These are phyloP conservation scores for Neoscelio sp. DNA, from an alignment of 2,888 invertebrate species.

Conservation along the genomic window DNA sequence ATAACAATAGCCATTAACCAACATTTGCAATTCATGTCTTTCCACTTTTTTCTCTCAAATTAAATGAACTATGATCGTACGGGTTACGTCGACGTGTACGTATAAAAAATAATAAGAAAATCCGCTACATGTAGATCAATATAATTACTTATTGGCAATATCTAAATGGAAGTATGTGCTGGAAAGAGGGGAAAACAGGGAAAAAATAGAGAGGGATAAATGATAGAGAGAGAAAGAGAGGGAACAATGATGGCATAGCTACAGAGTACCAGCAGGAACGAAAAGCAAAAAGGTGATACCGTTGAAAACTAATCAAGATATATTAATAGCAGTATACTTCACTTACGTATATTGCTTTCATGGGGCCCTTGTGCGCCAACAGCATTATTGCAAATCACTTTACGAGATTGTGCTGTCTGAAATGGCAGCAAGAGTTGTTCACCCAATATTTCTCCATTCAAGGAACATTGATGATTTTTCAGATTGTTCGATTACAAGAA, in stretches of 20 bases:
- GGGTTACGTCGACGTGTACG: too few relatives aligned
- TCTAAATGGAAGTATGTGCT: constrained; percentile 70
- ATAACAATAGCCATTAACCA: background rate
- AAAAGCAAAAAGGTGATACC: constrained; percentile 75
- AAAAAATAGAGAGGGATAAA: constrained; percentile 32
- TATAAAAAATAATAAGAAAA: constrained; percentile 65
- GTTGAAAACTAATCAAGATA: constrained; percentile 80
- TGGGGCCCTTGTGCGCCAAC: constrained; percentile 72
- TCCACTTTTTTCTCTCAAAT: too few relatives aligned
- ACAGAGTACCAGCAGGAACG: constrained; percentile 67
- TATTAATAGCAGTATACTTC: constrained; percentile 80
- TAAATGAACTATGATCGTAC: too few relatives aligned
- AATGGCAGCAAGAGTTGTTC: constrained; percentile 62
- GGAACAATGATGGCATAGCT: constrained; percentile 59
- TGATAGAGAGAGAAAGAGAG: constrained; percentile 38
- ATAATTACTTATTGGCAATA: constrained; percentile 76
- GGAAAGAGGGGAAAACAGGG: constrained; percentile 49
- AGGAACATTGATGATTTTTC: constrained; percentile 54
- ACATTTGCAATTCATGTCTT: too few relatives aligned
- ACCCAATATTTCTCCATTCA: constrained; percentile 49
- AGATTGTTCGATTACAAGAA: constrained; percentile 35
- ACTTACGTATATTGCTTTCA: constrained; percentile 77
- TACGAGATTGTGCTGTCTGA: constrained; percentile 73
- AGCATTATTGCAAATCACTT: constrained; percentile 79
- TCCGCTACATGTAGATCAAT: constrained; percentile 69